Base-by-base conservation (phyloP, 1,140 invertebrate species). In the Ceratosolen fusciceps region DNA sequence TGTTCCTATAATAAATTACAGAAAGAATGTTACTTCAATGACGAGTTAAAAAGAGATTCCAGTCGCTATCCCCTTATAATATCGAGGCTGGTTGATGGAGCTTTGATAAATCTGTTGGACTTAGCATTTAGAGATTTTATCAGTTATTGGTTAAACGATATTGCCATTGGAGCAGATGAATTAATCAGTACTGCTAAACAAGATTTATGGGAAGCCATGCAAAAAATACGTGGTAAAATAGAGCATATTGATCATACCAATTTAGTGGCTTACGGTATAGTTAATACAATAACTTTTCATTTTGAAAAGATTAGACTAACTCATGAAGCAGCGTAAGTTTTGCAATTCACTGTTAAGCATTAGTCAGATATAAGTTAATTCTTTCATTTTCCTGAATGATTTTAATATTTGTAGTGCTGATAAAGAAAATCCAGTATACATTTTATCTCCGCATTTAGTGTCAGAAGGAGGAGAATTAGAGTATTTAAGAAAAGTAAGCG, bases 251-350 rank as follows among this genome's bases (percentile, higher is more conserved):
- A 97, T 90, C 93, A 94, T 37, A 94, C 96, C 65, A 95, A 96
- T 88, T 90, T 97, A 29, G 92, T 97, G 56, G 95, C 96, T 7
- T 93, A 93, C 85, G 96, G 95, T 89, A 94, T 97, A 88, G 93
- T 96, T 4, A 93, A 92, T 60, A 94, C 93, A 87, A 93, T 97
- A 12, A 95, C 95, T 43, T 92, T 93, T 80, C 96, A 98, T 92
- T 96, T 97, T 90, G 95, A 96, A 86, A 94, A 95, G 85, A 96
- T 97, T 62, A 92, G 95, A 83, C 92, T 95, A 84, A 93, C 95
- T 24, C 93, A 94, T 87, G 92, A 93, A 84, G 92, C 92, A 84
- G 93, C 92, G 95, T 96, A 91, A 93, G 93, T 93, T 60, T 29
- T 74, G 37, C n/a, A 12, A 56, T 39, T 65, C 39, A 47, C 78